Evolutionary conservation across 1,140 invertebrate species (phyloP), one percentile per base, ranked within the genome.

Genomic region (Drosophila lacertosa): DNA sequence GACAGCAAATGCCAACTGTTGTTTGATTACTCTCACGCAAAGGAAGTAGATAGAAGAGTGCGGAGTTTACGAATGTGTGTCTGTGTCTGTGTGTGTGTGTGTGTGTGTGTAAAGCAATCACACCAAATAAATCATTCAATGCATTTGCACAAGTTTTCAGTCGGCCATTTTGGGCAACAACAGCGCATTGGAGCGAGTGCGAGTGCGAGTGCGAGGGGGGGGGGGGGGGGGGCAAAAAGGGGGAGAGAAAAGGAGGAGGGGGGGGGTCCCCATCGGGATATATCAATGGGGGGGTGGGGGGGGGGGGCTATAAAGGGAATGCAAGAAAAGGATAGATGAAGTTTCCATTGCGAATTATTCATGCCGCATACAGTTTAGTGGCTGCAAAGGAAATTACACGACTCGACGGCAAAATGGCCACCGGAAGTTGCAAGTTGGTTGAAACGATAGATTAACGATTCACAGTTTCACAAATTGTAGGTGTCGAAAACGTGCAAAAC

Each of bases 101-200:
- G 59, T 66, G 68, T 59, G 58, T 74, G 59, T 22, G 39, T 74
- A 62, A 74, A 69, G 82, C 81, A 86, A 86, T 86, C 81, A 88
- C 81, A 88, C 81, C 73, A 86, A 86, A 86, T 86, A 86, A 86
- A 86, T 86, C 73, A 86, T 86, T 86, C 82, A 86, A 77, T 86
- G 77, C 73, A 86, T 77, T 88, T 88, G 69, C 74, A 72, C 55
- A 72, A 72, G 64, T 72, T 72, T 67, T 54, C 50, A 29, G 63
- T 60, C 47, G 64, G 54, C 63, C 79, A 77, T 82, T 82, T 82
- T 59, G 78, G 57, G 63, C 37, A 75, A 37, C 33, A 45, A 33
- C 57, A 47, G 29, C 58, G 48, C 48, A 48, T 47, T 26, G 4
- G 15, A 55, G 40, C 50, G 57, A 59, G 9, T 16, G 24, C 44